Conservation (phyloP, 2,888 invertebrate species). For the Taphrorychus bicolor region DNA sequence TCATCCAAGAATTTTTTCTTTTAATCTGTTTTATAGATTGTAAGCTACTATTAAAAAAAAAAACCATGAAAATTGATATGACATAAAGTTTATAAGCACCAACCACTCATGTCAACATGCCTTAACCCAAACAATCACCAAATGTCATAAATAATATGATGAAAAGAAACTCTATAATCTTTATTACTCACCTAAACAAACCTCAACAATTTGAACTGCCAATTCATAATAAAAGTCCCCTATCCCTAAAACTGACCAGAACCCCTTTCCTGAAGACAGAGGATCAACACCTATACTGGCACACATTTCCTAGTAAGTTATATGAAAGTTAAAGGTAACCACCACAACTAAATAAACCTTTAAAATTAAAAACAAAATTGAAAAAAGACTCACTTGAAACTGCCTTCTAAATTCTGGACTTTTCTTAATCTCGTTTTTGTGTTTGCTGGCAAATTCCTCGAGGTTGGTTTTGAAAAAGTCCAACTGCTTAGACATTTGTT, state of each 20-base stretch:
- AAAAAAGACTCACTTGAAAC: conserved; percentile 70
- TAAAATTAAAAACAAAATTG: conserved; percentile 64
- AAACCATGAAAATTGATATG: too few relatives aligned
- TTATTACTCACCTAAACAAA: conserved; percentile 73
- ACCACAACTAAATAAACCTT: too few relatives aligned
- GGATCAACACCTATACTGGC: conserved; percentile 99
- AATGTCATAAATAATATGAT: too few relatives aligned
- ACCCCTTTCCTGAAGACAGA: conserved; percentile 93
- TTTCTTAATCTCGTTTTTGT: conserved; percentile 93
- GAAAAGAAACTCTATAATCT: too few relatives aligned
- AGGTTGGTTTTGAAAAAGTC: conserved; percentile 90
- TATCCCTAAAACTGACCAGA: conserved; percentile 98
- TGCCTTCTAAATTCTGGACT: conserved; percentile 93
- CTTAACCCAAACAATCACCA: too few relatives aligned
- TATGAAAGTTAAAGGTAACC: too few relatives aligned
- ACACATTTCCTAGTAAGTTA: conserved; percentile 87
- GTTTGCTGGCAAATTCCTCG: conserved; percentile 95
- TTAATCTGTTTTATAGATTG: too few relatives aligned
- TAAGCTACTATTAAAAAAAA: too few relatives aligned
- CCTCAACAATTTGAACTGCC: conserved; percentile 97
- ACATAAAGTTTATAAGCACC: too few relatives aligned
- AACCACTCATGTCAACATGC: too few relatives aligned
- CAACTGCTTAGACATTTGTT: conserved; percentile 93
- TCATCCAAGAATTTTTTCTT: too few relatives aligned
- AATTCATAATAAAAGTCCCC: conserved; percentile 99